Evolutionary conservation across 2,888 invertebrate genomes (phyloP), one percentile per base, ranked within the genome.

Genomic region (Drosophila siamana): DNA sequence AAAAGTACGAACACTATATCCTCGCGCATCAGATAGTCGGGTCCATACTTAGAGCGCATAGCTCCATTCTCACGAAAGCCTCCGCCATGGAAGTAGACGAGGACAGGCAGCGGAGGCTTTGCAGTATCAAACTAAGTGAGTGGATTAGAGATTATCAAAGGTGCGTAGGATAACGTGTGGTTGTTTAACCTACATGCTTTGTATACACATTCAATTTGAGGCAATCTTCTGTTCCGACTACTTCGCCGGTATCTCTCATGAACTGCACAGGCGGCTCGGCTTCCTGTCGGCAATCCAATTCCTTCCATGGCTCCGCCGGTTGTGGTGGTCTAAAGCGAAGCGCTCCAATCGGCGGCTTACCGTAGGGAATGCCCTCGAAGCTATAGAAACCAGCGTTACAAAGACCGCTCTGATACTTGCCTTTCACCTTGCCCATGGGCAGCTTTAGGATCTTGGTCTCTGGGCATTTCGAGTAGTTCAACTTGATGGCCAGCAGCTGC

Each of bases 61-160:
- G 92, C 92, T 0, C 92, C 93, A 0, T 93, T 93, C 1, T 80
- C 78, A 6, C 89, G 87, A 74, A 92, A 93, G 1, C 91, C 93
- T 0, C 93, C 93, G 1, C 93, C 93, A 72, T 93, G 93, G 11
- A 93, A 92, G 81, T 91, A 93, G 0, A 93, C 90, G 90, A 94
- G 90, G 0, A 93, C 91, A 1, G 91, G 91, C 22, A 85, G 55
- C 0, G 77, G 82, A 3, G 52, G 44, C 26, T 74, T 50, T 2
- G 36, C 9, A 9, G 16, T 62, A 28, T 86, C 68, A 1, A 84
- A 80, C 85, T 85, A n/a, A n/a, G 19, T 2, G 15, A 62, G 9
- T 9, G 26, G 11, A 11, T 38, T 13, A 11, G 6, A 19, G 1
- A 36, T 9, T 11, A 6, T 9, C 15, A 1, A 1, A 24, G 6